Base-by-base conservation (phyloP, 1,140 invertebrate species). In the Aplysia californica region DNA sequence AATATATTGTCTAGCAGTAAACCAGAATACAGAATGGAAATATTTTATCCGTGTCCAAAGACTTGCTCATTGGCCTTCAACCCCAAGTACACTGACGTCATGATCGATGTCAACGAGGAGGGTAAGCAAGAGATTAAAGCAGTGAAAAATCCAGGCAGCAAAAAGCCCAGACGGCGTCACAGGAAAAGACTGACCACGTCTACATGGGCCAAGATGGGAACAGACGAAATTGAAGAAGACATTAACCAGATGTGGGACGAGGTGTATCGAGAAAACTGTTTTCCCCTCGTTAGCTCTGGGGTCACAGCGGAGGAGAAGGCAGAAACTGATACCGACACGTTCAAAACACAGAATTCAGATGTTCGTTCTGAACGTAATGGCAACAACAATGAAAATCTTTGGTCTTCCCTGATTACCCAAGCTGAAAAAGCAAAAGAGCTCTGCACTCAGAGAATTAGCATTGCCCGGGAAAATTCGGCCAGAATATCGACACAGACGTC, bases 1-100 rank as follows among this genome's bases (percentile, higher is more conserved):
- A 44, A 31, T 4, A 6, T 2, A 23, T 31, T 61, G 21, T 4
- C 1, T 1, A 70, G 44, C n/a, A 55, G 35, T 29, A 66, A 36
- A 31, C 61, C 70, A 21, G 31, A 44, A 3, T 38, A 76, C 3
- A 59, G 66, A 1, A 35, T 76, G 6, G 70, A 79, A 26, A 58
- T 79, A 2, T 50, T 76, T 23, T 64, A 68, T 29, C 78, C 75
- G 0, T 73, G 70, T 65, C 78, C 78, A 20, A 38, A 5, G n/a
- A 74, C 69, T 20, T 74, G 64, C 26, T 79, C 78, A 4, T 21
- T 79, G 1, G 15, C 69, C 5, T 75, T 68, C n/a, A 76, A 79
- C 72, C 75, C 70, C 41, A 79, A 79, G 38, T 79, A 79, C 64
- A 71, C 67, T 3, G 36, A 76, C 20, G 56, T 64, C 21, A 55